phyloP scores from a whole-genome alignment of 1,140 invertebrate species.

The Heliconius melpomene region DNA sequence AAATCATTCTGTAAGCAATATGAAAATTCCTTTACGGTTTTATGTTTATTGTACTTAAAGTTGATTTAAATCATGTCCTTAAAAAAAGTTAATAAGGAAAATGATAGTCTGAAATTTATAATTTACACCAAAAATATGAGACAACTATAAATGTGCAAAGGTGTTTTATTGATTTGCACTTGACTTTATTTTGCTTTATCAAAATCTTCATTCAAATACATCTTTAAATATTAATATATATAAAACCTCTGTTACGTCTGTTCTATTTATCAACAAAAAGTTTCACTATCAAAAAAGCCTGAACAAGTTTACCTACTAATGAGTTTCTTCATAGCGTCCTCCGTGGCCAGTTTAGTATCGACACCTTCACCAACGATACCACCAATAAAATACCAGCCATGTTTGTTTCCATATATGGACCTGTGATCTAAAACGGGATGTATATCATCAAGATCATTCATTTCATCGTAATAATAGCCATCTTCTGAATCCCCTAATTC shows the following conservation, averaged over 20 bases:
- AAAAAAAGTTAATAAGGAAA: neutral
- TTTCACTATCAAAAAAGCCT: conserved; percentile 50
- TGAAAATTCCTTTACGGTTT: neutral
- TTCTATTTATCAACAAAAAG: conserved; percentile 19
- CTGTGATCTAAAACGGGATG: conserved; percentile 71
- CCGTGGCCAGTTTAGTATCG: conserved; percentile 82
- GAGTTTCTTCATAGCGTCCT: conserved; percentile 87
- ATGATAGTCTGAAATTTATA: neutral
- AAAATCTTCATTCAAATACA: too few relatives aligned
- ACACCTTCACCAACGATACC: conserved; percentile 85
- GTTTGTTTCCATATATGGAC: conserved; percentile 83
- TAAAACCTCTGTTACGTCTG: neutral
- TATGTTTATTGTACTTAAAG: neutral
- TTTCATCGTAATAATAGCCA: conserved; percentile 62
- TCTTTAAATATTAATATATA: neutral
- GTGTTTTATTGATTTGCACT: too few relatives aligned
- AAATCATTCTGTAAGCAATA: neutral
- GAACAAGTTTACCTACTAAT: conserved; percentile 88
- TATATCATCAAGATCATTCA: conserved; percentile 54
- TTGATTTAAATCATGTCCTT: neutral
- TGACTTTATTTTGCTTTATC: too few relatives aligned
- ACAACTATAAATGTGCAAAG: neutral
- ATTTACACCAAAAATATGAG: neutral
- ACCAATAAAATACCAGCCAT: conserved; percentile 91
- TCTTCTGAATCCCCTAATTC: conserved; percentile 56